Conservation (phyloP, 2,113 vertebrate genomes). For the Hystrix cristata region DNA sequence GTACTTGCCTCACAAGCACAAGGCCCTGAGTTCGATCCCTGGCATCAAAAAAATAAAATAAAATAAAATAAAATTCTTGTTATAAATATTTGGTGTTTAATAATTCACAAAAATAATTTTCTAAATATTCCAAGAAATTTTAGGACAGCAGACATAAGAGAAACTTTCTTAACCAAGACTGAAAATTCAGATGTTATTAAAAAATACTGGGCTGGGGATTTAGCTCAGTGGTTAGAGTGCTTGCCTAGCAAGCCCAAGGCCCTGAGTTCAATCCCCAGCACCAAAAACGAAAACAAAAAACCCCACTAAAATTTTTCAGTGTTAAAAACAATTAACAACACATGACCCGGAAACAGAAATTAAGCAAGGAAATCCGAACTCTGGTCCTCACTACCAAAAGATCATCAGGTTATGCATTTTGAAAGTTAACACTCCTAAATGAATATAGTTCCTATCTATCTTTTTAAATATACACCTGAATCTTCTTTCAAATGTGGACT, state of each 20-base stretch:
- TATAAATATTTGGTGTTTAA: slow-evolving; percentile 1
- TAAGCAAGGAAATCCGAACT: not conserved
- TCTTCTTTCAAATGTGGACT: not conserved
- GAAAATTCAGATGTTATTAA: not conserved
- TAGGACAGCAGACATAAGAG: not conserved
- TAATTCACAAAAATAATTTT: slow-evolving; percentile 20
- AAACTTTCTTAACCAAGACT: slow-evolving; percentile 33
- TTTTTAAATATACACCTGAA: slow-evolving; percentile 19
- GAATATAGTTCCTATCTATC: not conserved
- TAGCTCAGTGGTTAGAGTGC: no score
- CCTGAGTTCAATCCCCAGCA: no score
- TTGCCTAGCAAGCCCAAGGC: no score
- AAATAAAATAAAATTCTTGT: not conserved
- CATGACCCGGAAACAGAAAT: not conserved
- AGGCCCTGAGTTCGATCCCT: no score
- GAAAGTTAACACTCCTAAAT: slow-evolving; percentile 39
- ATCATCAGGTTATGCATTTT: not conserved
- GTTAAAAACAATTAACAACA: slow-evolving; percentile 11
- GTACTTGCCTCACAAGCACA: no score
- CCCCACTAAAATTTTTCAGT: not conserved
- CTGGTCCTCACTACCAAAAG: not conserved
- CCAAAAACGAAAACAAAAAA: no score
- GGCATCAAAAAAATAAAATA: no score
- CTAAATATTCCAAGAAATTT: slow-evolving; percentile 10
- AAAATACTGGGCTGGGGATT: not conserved